These are phyloP conservation scores for Drosophila suzukii DNA, from an alignment of 1,140 invertebrate species.

Conservation along the genomic window DNA sequence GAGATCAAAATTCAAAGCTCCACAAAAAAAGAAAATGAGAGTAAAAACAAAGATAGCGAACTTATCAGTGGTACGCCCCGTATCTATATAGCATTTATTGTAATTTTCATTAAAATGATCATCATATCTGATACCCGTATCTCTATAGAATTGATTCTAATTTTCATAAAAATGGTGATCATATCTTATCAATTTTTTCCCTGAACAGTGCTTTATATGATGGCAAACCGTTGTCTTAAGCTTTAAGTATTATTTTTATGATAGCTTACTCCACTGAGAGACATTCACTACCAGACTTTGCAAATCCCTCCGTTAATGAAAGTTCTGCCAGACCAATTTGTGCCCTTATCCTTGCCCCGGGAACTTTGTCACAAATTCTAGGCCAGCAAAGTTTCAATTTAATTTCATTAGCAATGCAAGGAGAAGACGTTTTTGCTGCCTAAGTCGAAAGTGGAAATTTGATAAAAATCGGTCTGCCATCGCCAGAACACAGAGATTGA, in stretches of 20 bases:
- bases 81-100: too few relatives aligned
- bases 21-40: too few relatives aligned
- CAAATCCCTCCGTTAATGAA: constrained; percentile 23
- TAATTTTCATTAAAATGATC: too few relatives aligned
- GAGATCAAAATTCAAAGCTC: too few relatives aligned
- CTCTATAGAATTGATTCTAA: too few relatives aligned
- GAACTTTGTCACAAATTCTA: constrained; percentile 23
- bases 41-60: too few relatives aligned
- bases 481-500: constrained; percentile 30
- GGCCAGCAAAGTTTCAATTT: constrained; percentile 62
- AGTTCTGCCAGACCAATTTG: constrained; percentile 13
- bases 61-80: too few relatives aligned
- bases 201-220: neutral
- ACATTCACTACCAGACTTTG: constrained; percentile 9
- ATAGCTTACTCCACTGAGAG: neutral
- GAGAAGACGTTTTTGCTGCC: constrained; percentile 11
- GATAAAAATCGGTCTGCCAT: constrained; percentile 56
- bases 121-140: too few relatives aligned
- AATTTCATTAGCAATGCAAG: constrained; percentile 72
- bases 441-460: constrained; percentile 42
- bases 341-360: constrained; percentile 4
- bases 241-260: neutral
- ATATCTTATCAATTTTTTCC: too few relatives aligned
- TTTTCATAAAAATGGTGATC: too few relatives aligned
- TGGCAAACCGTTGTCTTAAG: neutral